Evolutionary conservation across 1,140 invertebrate genomes (phyloP), one percentile per base, ranked within the genome.

Genomic region (Zaprionus vittiger): DNA sequence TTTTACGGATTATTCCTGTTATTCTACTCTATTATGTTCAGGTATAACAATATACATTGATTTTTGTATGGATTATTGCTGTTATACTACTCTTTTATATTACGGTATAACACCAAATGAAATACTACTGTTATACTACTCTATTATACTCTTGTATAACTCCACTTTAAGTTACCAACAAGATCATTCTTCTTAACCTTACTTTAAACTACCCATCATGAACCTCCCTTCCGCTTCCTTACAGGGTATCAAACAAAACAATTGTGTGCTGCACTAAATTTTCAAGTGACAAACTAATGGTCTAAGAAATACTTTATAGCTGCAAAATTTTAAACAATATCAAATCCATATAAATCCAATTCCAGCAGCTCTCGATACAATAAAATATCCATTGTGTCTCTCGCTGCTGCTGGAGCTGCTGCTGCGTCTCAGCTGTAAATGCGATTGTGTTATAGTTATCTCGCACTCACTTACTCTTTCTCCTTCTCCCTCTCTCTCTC

Each of bases 231-330:
- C 17, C 44, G 44, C 4, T 14, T 31, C 28, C 44, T 26, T 55
- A 26, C 28, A 72, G 74, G 56, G 69, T 72, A 77, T 55, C 59
- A 41, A 80, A 47, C 80, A 59, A 83, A 89, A 70, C 73, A 83
- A 79, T 79, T 83, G 74, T 41, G 41, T 77, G 22, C 59, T 31
- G 44, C 76, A 87, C 83, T 89, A 90, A 89, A 89, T 89, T 89
- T 84, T 81, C 85, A 89, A 89, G 84, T 89, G 85, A 84, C 84
- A 89, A 89, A 89, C 84, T 89, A 89, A 89, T 89, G 84, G 84
- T 80, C 85, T 90, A 89, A 89, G 85, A 89, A 89, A 89, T 87
- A 81, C 84, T 87, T 87, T 89, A 87, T 87, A 89, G 81, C 84
- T 87, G 54, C 52, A 56, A 79, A 89, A 87, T 81, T 89, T 89